Percentiles rank a stretch among this genome's conserved stretches.
These are phyloP conservation scores for Pherbina coryleti DNA, from an alignment of 2,888 invertebrate genomes.

Conservation along the genomic window DNA sequence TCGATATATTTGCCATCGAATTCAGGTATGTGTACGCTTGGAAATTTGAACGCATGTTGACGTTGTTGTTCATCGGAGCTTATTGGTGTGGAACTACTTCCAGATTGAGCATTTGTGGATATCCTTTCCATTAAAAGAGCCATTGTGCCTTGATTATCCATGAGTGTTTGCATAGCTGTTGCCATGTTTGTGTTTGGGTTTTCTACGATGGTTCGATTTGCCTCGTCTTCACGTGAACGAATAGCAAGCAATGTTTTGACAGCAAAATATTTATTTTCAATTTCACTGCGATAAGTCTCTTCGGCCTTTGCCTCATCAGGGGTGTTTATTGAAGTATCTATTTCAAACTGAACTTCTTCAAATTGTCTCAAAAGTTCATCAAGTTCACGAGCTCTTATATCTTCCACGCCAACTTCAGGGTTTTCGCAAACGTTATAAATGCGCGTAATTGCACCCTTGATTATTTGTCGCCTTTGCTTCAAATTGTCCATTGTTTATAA, in stretches of 20 bases:
- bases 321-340: conserved; percentile 13
- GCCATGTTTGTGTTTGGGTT: conserved; percentile 3
- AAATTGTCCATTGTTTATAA: no score
- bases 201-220: neutral
- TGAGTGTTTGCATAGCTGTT: conserved; percentile 25
- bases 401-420: no score
- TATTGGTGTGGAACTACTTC: neutral
- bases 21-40: conserved; percentile 33
- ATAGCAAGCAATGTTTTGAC: conserved; percentile 18
- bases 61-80: neutral
- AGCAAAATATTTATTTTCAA: conserved; percentile 32
- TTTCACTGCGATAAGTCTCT: conserved; percentile 29
- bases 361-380: conserved; percentile 13
- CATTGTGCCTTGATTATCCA: conserved; percentile 31
- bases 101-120: neutral
- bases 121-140: conserved; percentile 12
- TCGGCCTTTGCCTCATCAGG: conserved; percentile 7
- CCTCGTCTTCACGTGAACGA: neutral
- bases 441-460: no score
- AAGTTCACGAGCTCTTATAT: no score
- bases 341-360: no score
- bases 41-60: conserved; percentile 16
- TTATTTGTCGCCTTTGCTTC: no score
- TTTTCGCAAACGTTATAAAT: no score
- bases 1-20: conserved; percentile 23